Evolutionary conservation across 2,888 invertebrate species (phyloP), one percentile per base, ranked within the genome.

Genomic region (Ypsolopha scabrella): DNA sequence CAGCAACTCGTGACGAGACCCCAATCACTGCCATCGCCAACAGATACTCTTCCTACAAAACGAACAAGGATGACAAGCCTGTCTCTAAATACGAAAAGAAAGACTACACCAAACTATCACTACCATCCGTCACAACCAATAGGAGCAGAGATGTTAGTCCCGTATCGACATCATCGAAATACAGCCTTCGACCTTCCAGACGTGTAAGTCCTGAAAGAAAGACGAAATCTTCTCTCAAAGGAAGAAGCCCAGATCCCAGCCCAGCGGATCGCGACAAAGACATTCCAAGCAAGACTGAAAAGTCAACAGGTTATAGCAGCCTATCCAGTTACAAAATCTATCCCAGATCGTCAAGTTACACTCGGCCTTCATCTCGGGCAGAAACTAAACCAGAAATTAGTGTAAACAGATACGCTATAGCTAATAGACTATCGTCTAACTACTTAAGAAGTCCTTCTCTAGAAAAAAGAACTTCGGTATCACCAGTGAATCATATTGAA

Each of bases 121-220:
- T 78, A 51, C 80, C 85, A 35, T 65, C 72, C 2, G 61, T 72
- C 41, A 76, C 70, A 24, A 72, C 68, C 2, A 75, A 64, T 39
- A 75, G 75, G 64, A 89, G 88, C 55, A 80, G 89, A 61, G 90
- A 90, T 60, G 87, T 88, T 3, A 90, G 90, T 66, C 90, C 90
- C 4, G 75, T 82, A 51, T 73, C 81, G 55, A 70, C 76, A 51
- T 59, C 72, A 47, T 77, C 81, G 41, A 83, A 82, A 63, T 87
- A 85, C 55, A 75, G 72, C 60, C 64, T 80, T 55, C 68, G 78
- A 64, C 61, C 79, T 52, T 77, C 88, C 14, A 75, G 88, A 54
- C 87, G 86, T 51, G 66, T 83, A 6, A 88, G 88, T 62, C 88
- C 88, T 9, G 87, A 85, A 33, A 80, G 83, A 59, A 76, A 74